Base-by-base conservation (phyloP, 2,113 vertebrate species). In the Tor tambroides region DNA sequence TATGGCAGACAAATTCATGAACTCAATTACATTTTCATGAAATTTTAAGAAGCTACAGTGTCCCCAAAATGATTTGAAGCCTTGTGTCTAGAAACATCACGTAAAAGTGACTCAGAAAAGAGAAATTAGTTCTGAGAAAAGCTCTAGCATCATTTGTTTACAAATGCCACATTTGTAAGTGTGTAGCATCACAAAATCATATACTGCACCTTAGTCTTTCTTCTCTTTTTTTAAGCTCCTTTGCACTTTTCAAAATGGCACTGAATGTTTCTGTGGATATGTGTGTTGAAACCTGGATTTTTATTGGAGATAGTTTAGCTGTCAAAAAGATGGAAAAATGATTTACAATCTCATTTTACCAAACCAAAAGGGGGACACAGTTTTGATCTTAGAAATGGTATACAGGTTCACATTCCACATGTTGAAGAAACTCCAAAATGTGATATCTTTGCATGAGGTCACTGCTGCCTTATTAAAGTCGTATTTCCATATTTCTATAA, bases 211-310 rank as follows among this genome's bases (percentile, higher is more conserved):
- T 38, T 80, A 10, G 21, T 56, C n/a, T 17, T 76, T 80, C 23
- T 92, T 85, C 71, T 94, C 83, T 89, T 93, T 80, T 7, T 59
- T 43, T 91, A 12, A 90, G 84, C 86, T 92, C 92, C 69, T 90
- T 91, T 78, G 90, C 87, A 5, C 80, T 90, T 87, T 92, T 91
- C 86, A 92, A 89, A 86, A 95, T 94, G 84, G 87, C 90, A 76
- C 72, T 91, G 84, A 95, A 94, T 30, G 87, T 94, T 12, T 91
- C 87, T 26, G 94, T 92, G 86, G 92, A 93, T 78, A 95, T 94
- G 87, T 91, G 92, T n/a, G 93, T 91, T 65, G 92, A 94, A 32
- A 94, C 87, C 63, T 84, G 90, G 54, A 94, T 89, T 89, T 94
- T 93, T 85, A 95, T 83, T 32, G 41, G 3, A 21, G 91, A 90